Evolutionary conservation across 1,140 invertebrate species (phyloP).

Genomic region (Apis dorsata): DNA sequence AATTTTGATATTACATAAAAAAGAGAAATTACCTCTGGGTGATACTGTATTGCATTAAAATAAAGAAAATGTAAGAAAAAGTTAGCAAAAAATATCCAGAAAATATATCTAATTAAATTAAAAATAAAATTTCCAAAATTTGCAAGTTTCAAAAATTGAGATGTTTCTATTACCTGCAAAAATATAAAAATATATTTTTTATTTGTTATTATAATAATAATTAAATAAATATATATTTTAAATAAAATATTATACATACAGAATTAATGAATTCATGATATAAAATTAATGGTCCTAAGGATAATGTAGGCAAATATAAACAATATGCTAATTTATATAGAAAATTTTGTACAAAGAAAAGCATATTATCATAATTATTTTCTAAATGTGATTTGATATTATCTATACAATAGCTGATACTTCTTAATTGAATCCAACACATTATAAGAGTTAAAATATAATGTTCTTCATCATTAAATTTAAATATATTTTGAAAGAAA

Average conservation of each 20-base stretch:
- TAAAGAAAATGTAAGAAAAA: conserved; percentile 89
- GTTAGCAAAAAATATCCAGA: conserved; percentile 88
- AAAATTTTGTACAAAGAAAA: conserved; percentile 70
- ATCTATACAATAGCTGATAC: conserved; percentile 81
- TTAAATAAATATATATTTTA: neutral
- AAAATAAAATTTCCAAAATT: conserved; percentile 77
- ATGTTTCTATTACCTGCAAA: conserved; percentile 73
- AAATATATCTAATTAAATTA: conserved; percentile 83
- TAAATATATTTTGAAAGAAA: conserved; percentile 64
- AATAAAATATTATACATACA: conserved; percentile 73
- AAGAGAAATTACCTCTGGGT: conserved; percentile 80
- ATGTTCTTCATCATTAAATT: conserved; percentile 70
- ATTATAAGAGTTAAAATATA: conserved; percentile 76
- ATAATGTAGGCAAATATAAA: conserved; percentile 90
- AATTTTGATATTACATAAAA: neutral
- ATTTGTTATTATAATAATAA: neutral
- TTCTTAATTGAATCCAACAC: conserved; percentile 82
- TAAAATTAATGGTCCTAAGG: conserved; percentile 89
- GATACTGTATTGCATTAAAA: conserved; percentile 86
- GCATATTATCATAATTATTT: neutral
- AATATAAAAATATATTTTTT: neutral
- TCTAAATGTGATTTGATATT: conserved; percentile 67
- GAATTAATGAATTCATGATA: conserved; percentile 84
- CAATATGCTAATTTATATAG: conserved; percentile 84
- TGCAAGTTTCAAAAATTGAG: conserved; percentile 71